Evolutionary conservation across 2,888 invertebrate species (phyloP), one percentile per base, ranked within the genome.

Genomic region (Patella caerulea): DNA sequence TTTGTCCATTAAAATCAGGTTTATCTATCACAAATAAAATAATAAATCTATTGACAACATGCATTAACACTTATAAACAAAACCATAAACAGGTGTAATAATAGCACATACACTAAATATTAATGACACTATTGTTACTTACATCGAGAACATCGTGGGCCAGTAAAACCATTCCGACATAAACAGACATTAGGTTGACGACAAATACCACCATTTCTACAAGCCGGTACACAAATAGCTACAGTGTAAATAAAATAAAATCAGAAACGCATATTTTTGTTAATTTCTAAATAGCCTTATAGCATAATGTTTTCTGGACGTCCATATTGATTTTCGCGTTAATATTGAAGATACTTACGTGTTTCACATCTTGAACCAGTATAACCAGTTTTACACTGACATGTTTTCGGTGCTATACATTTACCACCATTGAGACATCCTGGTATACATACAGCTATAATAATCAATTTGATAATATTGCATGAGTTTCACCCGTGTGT

Each of bases 341-440:
- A 19, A 34, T 5, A 1, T 1, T 45, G 45, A 45, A 45, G 45
- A 24, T 34, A 65, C 80, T 71, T 59, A 83, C 83, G 73, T 52
- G 59, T 78, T n/a, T 78, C 74, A 73, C 83, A 83, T 19, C 69
- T 75, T 45, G 52, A 11, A 11, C 84, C 84, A 14, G 71, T 56
- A 75, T 76, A 83, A 14, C 82, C 84, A 17, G 80, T 78, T 11
- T 78, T 71, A 72, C 87, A 87, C 14, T 81, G 80, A 77, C 86
- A 86, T 11, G 55, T 73, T 56, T 83, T 78, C 17, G 85, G 84
- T 1, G 81, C 80, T 55, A 85, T 71, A 71, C 86, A 87, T 24
- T 73, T 77, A 3, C 86, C 87, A 2, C 85, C 85, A 77, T 86
- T 83, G 19, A 78, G 79, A 79, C 87, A 87, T 9, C 54, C 71